Percentiles rank a stretch among this genome's conserved stretches.
phyloP scores from a whole-genome alignment of 2,113 vertebrate species.

The Regulus satrapa region DNA sequence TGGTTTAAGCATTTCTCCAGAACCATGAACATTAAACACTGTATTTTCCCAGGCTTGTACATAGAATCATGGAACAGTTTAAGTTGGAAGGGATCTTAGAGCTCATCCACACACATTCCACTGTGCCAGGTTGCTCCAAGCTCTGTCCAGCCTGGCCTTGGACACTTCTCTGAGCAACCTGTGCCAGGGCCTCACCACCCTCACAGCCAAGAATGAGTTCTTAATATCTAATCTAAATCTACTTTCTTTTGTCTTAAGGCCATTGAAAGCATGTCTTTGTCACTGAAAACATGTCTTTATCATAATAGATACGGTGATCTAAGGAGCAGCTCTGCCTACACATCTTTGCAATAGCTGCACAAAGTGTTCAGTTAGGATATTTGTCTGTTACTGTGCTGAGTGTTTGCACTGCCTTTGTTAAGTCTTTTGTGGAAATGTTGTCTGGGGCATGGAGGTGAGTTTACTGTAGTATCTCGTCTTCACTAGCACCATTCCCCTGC shows the following conservation, averaged over 20 bases:
- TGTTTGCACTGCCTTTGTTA: background rate
- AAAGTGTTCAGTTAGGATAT: background rate
- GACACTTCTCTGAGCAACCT: background rate
- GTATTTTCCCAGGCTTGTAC: background rate
- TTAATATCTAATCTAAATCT: background rate
- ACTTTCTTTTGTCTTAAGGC: background rate
- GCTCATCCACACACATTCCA: background rate
- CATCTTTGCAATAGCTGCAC: background rate
- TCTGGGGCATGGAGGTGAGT: background rate
- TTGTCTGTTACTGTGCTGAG: background rate
- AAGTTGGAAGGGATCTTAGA: background rate
- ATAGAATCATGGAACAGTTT: background rate
- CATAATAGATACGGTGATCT: background rate
- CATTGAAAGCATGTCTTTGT: background rate
- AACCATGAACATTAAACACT: background rate
- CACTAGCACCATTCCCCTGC: background rate
- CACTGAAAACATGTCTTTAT: background rate
- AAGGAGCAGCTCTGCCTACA: background rate
- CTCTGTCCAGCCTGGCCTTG: fast-evolving
- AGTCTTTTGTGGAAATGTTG: too few relatives aligned
- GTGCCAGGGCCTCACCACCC: fast-evolving
- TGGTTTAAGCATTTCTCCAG: background rate
- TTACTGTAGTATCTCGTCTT: background rate
- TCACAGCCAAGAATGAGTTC: background rate
- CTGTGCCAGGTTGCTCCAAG: fast-evolving